phyloP scores from a whole-genome alignment of 2,797 vertebrate genomes.

The Sebastes trivittatus region DNA sequence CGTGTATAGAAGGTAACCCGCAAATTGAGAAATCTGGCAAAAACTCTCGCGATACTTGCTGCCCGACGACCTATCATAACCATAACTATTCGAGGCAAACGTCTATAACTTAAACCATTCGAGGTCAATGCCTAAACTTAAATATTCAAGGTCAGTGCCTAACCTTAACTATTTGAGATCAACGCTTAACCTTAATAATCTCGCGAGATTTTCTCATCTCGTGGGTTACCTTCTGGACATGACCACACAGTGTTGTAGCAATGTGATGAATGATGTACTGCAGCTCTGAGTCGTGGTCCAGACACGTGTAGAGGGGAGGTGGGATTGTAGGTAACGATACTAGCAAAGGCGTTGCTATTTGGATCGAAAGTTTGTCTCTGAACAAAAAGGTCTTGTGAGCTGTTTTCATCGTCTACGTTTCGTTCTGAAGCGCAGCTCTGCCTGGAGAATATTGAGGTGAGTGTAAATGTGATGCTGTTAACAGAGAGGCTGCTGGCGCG shows the following conservation, averaged over 20 bases:
- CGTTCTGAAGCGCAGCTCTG: conserved; percentile 3
- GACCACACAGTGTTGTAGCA: neutral
- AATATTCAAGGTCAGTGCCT: no score
- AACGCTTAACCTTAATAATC: no score
- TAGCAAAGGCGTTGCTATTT: neutral
- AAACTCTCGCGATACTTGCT: no score
- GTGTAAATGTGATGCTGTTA: conserved; percentile 47
- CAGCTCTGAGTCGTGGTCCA: conserved; percentile 2
- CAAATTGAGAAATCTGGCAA: no score
- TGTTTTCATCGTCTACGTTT: neutral
- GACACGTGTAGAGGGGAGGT: conserved; percentile 46
- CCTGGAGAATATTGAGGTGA: conserved; percentile 46
- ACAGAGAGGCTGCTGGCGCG: conserved; percentile 8
- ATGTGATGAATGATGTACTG: conserved; percentile 18
- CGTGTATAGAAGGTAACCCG: no score
- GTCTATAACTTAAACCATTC: no score
- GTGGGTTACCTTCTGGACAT: no score
- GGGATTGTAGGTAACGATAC: neutral
- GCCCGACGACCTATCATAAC: rapidly evolving
- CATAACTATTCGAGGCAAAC: no score
- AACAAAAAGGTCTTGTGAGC: no score
- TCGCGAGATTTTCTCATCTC: no score
- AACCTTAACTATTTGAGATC: no score
- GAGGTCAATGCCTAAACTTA: no score
- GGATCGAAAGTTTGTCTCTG: neutral